Conservation (phyloP, 1,140 invertebrate species). For the Dinoponera quadriceps region DNA sequence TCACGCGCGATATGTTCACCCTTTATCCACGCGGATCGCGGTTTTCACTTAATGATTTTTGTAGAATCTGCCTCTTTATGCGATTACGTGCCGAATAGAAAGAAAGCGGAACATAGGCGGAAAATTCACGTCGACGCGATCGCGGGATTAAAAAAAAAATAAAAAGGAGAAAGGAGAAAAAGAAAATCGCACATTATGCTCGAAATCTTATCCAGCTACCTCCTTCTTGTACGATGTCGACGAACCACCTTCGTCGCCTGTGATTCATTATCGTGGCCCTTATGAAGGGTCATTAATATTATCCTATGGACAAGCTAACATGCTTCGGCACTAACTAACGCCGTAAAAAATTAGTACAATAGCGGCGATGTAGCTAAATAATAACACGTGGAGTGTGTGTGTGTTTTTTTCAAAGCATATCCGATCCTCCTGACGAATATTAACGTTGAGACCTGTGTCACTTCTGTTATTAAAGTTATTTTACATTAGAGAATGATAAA, state of each 20-base stretch:
- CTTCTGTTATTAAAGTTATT: constrained; percentile 18
- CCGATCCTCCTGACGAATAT: constrained; percentile 6
- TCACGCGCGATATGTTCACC: background rate
- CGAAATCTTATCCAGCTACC: constrained; percentile 36
- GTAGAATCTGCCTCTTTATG: constrained; percentile 10
- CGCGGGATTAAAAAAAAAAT: background rate
- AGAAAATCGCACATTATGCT: constrained; percentile 51
- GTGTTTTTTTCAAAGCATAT: background rate
- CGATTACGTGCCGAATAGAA: background rate
- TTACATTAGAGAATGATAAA: constrained; percentile 24
- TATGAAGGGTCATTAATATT: constrained; percentile 83
- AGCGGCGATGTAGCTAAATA: constrained; percentile 62
- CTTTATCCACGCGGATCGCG: background rate
- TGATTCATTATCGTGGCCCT: constrained; percentile 81
- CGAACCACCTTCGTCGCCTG: constrained; percentile 55
- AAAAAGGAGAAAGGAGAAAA: background rate
- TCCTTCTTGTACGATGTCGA: constrained; percentile 66
- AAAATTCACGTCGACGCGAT: constrained; percentile 28
- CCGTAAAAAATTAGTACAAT: constrained; percentile 64
- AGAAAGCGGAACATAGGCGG: background rate
- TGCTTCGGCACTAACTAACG: constrained; percentile 81
- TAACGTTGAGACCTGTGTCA: constrained; percentile 38
- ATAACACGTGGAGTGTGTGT: constrained; percentile 31
- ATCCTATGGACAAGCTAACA: constrained; percentile 79
- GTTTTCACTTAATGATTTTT: constrained; percentile 30